These are phyloP conservation scores for Latheticus oryzae DNA, from an alignment of 2,888 invertebrate genomes.

Conservation along the genomic window DNA sequence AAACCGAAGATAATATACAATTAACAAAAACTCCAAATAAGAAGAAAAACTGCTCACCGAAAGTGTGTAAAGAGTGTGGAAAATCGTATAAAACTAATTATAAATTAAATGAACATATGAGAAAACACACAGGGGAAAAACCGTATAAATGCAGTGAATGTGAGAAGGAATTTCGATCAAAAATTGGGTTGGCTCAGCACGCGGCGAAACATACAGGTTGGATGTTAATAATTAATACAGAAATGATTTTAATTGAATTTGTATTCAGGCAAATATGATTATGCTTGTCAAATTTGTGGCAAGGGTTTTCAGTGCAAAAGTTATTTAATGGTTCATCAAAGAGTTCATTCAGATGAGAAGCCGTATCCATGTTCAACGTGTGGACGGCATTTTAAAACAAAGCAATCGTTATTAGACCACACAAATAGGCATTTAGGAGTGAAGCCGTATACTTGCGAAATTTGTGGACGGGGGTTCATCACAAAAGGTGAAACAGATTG, in stretches of 20 bases:
- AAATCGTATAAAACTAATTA: conserved; percentile 72
- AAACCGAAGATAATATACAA: conserved; percentile 18
- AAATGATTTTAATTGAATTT: conserved; percentile 29
- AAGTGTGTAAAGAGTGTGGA: conserved; percentile 70
- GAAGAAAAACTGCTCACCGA: conserved; percentile 63
- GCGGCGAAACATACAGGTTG: conserved; percentile 71
- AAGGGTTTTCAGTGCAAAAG: conserved; percentile 73
- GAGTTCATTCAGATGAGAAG: conserved; percentile 71
- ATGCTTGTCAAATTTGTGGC: conserved; percentile 70
- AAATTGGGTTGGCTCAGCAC: conserved; percentile 72
- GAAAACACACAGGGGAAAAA: conserved; percentile 72
- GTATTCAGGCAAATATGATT: conserved; percentile 69
- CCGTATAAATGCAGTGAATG: conserved; percentile 71
- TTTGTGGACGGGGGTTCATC: conserved; percentile 71
- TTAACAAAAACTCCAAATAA: conserved; percentile 16
- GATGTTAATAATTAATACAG: too few relatives aligned
- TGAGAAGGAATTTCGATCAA: conserved; percentile 71
- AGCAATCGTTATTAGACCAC: conserved; percentile 71
- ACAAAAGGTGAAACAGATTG: conserved; percentile 68
- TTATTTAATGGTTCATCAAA: conserved; percentile 71
- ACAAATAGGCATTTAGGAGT: conserved; percentile 72
- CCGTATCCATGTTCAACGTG: conserved; percentile 71
- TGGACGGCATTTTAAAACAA: conserved; percentile 71
- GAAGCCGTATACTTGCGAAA: conserved; percentile 71
- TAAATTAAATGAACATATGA: conserved; percentile 71